A percentile compares a stretch with the other conserved stretches of the same genome.
phyloP scores from a whole-genome alignment of 2,113 vertebrate genomes.

The Rhabdomys dilectus region DNA sequence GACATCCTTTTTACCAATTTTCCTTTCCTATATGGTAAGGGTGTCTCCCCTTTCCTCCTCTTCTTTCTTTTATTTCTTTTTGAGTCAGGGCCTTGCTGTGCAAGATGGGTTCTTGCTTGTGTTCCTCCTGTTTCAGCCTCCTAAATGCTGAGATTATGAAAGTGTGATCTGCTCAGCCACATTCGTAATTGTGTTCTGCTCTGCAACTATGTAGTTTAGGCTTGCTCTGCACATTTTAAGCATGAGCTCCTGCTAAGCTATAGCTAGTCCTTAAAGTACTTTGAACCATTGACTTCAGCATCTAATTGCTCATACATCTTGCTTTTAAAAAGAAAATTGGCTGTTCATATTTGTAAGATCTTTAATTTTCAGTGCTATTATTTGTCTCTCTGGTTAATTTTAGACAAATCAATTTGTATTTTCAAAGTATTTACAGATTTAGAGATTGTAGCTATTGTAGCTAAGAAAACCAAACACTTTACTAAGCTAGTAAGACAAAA shows the following conservation, averaged over 20 bases:
- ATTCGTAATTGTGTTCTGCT: neutral
- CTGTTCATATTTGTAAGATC: constrained; percentile 27
- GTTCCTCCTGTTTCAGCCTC: neutral
- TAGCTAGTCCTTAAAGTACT: neutral
- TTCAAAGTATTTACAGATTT: constrained; percentile 23
- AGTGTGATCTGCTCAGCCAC: neutral
- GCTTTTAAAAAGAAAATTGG: neutral
- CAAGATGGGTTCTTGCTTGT: neutral
- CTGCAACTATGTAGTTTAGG: neutral
- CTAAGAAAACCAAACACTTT: neutral
- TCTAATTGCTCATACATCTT: constrained; percentile 1
- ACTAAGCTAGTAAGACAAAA: neutral
- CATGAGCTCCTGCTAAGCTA: neutral
- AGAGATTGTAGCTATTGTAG: constrained; percentile 1
- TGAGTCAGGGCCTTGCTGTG: neutral
- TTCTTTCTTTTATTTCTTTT: neutral
- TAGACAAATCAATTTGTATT: constrained; percentile 36
- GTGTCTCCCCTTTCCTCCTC: neutral
- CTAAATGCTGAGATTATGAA: neutral
- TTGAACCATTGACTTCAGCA: constrained; percentile 25
- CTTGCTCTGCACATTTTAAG: neutral
- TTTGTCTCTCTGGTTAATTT: neutral
- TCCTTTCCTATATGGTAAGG: neutral
- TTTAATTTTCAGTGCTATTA: neutral
- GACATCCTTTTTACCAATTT: constrained; percentile 32